Percentiles rank a stretch among this genome's conserved stretches.
Evolutionary conservation across 2,888 invertebrate genomes (phyloP).

Genomic region (Drosophila tanythrix): DNA sequence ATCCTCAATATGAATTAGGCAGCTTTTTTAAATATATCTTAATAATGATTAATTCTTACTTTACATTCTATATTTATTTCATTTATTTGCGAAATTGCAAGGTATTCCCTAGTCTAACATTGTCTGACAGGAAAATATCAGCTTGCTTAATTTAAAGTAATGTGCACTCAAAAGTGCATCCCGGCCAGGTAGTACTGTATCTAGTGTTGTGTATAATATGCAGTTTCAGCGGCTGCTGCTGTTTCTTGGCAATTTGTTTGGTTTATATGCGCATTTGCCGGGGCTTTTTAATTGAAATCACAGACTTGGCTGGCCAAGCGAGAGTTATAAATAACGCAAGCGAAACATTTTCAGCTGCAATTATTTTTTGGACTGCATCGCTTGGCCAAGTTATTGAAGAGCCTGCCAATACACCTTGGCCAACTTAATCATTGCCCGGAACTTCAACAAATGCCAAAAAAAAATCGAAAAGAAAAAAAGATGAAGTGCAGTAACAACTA

Average conservation of each 20-base stretch:
- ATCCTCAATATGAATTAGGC: not conserved
- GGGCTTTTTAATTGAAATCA: slow-evolving; percentile 76
- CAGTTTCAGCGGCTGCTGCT: not conserved
- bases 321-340: slow-evolving; percentile 55
- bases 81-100: not conserved
- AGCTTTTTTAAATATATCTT: too few relatives aligned
- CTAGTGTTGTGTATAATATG: slow-evolving; percentile 30
- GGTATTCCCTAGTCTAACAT: slow-evolving; percentile 1
- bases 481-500: slow-evolving; percentile 62
- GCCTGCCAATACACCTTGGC: slow-evolving; percentile 68
- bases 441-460: slow-evolving; percentile 76
- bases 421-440: slow-evolving; percentile 73
- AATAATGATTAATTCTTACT: not conserved
- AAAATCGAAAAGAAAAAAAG: not conserved
- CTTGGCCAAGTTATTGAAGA: slow-evolving; percentile 45
- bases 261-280: slow-evolving; percentile 58
- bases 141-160: slow-evolving; percentile 44
- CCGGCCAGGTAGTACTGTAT: slow-evolving; percentile 28
- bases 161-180: slow-evolving; percentile 51
- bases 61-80: not conserved
- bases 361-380: slow-evolving; percentile 56
- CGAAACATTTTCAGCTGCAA: slow-evolving; percentile 57
- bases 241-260: slow-evolving; percentile 24
- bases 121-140: not conserved
- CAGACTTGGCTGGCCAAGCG: slow-evolving; percentile 45